Evolutionary conservation across 1,140 invertebrate genomes (phyloP), one percentile per base, ranked within the genome.

Genomic region (Whitmania pigra): DNA sequence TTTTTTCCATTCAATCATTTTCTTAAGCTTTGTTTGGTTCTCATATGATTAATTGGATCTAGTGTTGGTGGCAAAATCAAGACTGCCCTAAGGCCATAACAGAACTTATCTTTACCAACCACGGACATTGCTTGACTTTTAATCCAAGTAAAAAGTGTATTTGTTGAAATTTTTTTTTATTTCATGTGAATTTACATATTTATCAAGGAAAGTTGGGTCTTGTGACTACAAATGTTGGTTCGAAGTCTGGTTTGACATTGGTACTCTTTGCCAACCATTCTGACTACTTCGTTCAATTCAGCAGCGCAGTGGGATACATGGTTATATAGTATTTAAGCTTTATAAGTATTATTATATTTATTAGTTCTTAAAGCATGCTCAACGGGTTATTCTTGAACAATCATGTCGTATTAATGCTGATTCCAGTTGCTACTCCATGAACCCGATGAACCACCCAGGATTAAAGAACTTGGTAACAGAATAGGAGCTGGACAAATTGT

Each of bases 181-280:
- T 63, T 63, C 11, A 18, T 63, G 29, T 0, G 11, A 63, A 63
- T 22, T 13, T 63, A 31, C 11, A 18, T 63, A 22, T 63, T 63
- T 63, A 7, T 25, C 22, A 22, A 63, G 57, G 57, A 63, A 63
- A 63, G 22, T 31, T 25, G 3, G 29, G 29, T 17, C 57, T 63
- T 13, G 22, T 20, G 29, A 18, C 29, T 25, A 63, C 22, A 63
- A 63, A 31, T 22, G 22, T 31, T n/a, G 69, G 69, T 2, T n/a
- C 69, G 2, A 70, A 9, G 11, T 27, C 25, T 1, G 69, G 69
- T 53, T 54, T 70, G 69, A 49, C 40, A 18, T 27, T 70, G 22
- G 29, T 70, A 2, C 29, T 70, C 6, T 70, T 49, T 25, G 69
- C 49, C 69, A 70, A 70, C 53, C 69, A 70, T 4, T n/a, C n/a